phyloP scores from a whole-genome alignment of 2,113 vertebrate genomes.

The Neoarius graeffei region DNA sequence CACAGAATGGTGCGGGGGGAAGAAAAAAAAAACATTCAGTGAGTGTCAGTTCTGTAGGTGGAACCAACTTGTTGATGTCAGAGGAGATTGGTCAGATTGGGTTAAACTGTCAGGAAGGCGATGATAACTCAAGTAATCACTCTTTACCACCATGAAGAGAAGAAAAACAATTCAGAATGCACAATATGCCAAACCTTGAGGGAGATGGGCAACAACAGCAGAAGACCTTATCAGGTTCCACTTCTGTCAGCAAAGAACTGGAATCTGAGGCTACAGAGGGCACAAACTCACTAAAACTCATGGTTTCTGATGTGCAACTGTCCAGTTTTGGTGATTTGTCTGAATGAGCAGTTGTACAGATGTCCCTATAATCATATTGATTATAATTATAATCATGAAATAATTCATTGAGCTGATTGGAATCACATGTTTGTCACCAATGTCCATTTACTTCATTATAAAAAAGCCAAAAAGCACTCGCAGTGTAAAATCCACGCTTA shows the following conservation, averaged over 20 bases:
- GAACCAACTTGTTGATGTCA: background rate
- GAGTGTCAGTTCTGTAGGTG: background rate
- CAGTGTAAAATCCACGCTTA: slow-evolving; percentile 45
- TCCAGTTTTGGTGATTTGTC: background rate
- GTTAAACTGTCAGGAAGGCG: background rate
- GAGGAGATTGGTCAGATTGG: background rate
- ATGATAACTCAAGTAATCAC: background rate
- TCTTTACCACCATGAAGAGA: background rate
- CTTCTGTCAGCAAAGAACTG: background rate
- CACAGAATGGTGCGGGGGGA: background rate
- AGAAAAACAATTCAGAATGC: background rate
- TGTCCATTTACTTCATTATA: background rate
- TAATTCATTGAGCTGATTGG: background rate
- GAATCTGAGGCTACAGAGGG: background rate
- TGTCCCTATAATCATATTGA: background rate
- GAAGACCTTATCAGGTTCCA: background rate
- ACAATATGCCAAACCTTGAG: background rate
- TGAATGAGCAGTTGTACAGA: background rate
- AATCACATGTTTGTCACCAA: background rate
- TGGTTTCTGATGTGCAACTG: background rate
- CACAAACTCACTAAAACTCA: background rate
- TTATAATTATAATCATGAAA: background rate
- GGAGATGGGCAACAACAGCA: background rate
- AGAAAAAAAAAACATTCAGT: background rate
- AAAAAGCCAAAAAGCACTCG: background rate